Evolutionary conservation across 2,797 vertebrate species (phyloP).

Genomic region (Knipowitschia caucasica): DNA sequence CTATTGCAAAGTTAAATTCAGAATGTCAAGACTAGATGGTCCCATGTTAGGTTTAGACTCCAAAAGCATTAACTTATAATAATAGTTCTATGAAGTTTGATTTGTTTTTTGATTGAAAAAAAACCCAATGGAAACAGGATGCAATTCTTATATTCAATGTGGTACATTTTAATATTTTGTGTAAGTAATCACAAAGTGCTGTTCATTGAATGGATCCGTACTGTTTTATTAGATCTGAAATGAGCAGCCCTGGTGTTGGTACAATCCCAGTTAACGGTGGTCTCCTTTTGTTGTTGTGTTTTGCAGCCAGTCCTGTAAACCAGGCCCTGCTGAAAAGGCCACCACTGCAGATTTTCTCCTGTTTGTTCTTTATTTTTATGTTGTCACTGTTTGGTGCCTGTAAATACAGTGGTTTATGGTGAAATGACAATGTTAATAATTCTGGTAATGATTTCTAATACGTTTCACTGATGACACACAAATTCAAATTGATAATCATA

Average conservation of each 20-base stretch:
- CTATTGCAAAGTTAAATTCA: neutral
- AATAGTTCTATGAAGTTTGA: too few relatives aligned
- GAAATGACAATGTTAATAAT: slow-evolving; percentile 31
- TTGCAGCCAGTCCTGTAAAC: slow-evolving; percentile 99
- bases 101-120: too few relatives aligned
- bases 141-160: neutral
- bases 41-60: neutral
- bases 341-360: slow-evolving; percentile 97
- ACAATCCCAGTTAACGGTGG: slow-evolving; percentile 95
- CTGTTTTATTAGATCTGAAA: slow-evolving; percentile 44
- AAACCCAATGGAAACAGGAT: too few relatives aligned
- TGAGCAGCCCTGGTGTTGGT: slow-evolving; percentile 84
- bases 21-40: neutral
- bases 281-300: slow-evolving; percentile 99
- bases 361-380: slow-evolving; percentile 87
- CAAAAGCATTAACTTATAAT: too few relatives aligned
- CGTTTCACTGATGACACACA: slow-evolving; percentile 17
- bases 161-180: neutral
- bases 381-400: slow-evolving; percentile 83
- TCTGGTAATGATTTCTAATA: slow-evolving; percentile 4
- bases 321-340: slow-evolving; percentile 98
- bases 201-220: neutral
- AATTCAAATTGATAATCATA: slow-evolving; percentile 8
- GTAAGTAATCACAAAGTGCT: neutral
- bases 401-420: slow-evolving; percentile 65